Conservation (phyloP, 2,888 invertebrate species). For the Notodonta ziczac region DNA sequence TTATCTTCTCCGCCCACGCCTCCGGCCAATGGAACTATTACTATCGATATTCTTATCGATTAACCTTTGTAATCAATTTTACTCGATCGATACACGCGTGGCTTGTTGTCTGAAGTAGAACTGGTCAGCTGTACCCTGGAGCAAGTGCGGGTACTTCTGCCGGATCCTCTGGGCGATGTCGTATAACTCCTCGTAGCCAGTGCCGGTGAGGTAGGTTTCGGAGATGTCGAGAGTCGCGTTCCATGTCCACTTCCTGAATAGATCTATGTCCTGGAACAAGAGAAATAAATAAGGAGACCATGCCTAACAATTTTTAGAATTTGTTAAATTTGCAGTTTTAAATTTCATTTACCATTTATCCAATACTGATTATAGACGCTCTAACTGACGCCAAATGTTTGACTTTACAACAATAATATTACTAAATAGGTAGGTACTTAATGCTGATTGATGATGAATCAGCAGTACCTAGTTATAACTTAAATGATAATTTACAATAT, state of each 20-base stretch:
- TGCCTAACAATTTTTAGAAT: too few species aligned
- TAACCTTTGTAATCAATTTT: conserved; percentile 3
- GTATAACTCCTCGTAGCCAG: conserved; percentile 87
- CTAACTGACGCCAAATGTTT: too few species aligned
- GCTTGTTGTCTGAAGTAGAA: conserved; percentile 82
- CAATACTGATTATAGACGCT: too few species aligned
- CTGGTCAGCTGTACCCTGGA: conserved; percentile 66
- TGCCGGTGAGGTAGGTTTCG: conserved; percentile 84
- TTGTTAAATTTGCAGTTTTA: too few species aligned
- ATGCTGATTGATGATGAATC: too few species aligned
- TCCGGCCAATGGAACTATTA: conserved; percentile 32
- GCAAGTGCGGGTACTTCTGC: conserved; percentile 68
- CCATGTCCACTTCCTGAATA: conserved; percentile 87
- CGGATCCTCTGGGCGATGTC: conserved; percentile 79
- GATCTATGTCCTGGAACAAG: conserved; percentile 84
- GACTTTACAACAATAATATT: too few species aligned
- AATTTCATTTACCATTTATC: too few species aligned
- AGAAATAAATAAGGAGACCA: neutral
- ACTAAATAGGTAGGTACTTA: too few species aligned
- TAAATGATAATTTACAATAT: too few species aligned
- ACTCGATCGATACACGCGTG: neutral
- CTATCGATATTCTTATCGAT: neutral
- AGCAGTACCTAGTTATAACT: too few species aligned
- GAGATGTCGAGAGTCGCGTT: conserved; percentile 84
- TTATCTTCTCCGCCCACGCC: conserved; percentile 36